phyloP scores from a whole-genome alignment of 2,888 invertebrate species.

The Clunio marinus region DNA sequence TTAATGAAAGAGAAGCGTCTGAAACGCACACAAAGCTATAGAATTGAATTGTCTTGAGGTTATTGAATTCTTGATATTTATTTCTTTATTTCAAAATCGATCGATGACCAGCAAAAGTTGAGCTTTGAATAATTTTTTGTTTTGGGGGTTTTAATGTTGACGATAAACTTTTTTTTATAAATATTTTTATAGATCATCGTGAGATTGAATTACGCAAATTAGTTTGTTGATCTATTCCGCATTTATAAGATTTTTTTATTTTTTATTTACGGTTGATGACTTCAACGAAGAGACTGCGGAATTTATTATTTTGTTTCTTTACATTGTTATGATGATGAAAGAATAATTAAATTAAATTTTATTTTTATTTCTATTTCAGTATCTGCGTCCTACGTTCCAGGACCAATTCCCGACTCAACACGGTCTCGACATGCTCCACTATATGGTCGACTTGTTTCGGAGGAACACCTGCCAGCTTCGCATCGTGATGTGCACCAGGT shows the following conservation, averaged over 20 bases:
- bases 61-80: slow-evolving; percentile 7
- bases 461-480: slow-evolving; percentile 68
- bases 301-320: background rate
- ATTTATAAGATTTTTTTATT: too few species aligned
- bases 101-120: slow-evolving; percentile 5
- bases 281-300: too few species aligned
- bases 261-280: too few species aligned
- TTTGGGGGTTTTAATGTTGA: background rate
- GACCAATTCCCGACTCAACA: slow-evolving; percentile 47
- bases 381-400: slow-evolving; percentile 52
- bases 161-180: too few species aligned
- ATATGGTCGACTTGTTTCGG: slow-evolving; percentile 85
- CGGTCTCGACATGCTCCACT: slow-evolving; percentile 72
- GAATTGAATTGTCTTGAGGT: background rate
- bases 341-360: background rate
- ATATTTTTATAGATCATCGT: too few species aligned
- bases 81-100: slow-evolving; percentile 9
- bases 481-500: slow-evolving; percentile 53
- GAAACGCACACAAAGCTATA: background rate
- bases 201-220: too few species aligned
- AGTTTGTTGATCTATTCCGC: too few species aligned
- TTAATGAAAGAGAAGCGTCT: background rate
- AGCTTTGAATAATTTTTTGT: background rate
- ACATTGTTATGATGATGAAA: background rate
- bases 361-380: slow-evolving; percentile 43